Evolutionary conservation across 92 coral and sea anemone species (phyloP).

Genomic region (Zoanthus solanderi): DNA sequence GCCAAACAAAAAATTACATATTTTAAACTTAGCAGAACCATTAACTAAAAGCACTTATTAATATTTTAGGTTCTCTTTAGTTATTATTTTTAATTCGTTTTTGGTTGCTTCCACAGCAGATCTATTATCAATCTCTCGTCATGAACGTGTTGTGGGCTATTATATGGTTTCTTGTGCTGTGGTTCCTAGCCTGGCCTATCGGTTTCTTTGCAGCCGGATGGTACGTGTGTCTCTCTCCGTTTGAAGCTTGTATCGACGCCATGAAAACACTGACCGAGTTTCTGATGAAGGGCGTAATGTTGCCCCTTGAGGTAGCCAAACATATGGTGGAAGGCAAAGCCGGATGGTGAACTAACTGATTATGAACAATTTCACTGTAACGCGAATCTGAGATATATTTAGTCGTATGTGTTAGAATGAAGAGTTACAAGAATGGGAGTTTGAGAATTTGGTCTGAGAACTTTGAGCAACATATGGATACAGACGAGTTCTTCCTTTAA

Average conservation of each 20-base stretch:
- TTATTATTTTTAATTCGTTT: neutral
- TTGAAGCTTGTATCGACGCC: conserved; percentile 94
- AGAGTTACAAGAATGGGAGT: neutral
- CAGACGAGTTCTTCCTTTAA: too few relatives aligned
- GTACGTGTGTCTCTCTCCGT: conserved; percentile 96
- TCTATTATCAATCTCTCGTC: too few relatives aligned
- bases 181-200: conserved; percentile 96
- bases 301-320: conserved; percentile 94
- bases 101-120: too few relatives aligned
- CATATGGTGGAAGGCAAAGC: conserved; percentile 93
- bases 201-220: conserved; percentile 98
- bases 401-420: neutral
- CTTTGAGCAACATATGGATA: too few relatives aligned
- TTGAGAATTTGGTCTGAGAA: too few relatives aligned
- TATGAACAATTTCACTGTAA: neutral
- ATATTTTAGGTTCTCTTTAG: neutral
- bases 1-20: too few relatives aligned
- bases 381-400: neutral
- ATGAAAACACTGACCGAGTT: conserved; percentile 87
- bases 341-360: conserved; percentile 72
- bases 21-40: too few relatives aligned
- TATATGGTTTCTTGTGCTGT: conserved; percentile 91
- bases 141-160: conserved; percentile 97
- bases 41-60: too few relatives aligned
- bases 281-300: conserved; percentile 91